phyloP scores from a whole-genome alignment of 2,888 invertebrate species.

The Geophilus truncorum region DNA sequence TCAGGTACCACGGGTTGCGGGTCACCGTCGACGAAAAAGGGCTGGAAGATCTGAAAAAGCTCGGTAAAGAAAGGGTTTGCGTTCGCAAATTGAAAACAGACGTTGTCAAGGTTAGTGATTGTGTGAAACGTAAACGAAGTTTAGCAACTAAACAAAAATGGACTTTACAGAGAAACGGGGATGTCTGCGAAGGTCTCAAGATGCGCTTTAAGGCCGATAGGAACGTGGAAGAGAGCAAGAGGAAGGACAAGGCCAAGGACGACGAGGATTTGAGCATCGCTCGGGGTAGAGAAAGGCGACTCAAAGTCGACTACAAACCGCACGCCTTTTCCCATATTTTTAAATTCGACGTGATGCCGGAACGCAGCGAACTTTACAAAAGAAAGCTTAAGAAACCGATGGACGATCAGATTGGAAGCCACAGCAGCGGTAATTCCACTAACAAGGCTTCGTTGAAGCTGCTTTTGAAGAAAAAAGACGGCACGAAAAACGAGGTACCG shows the following conservation, averaged over 20 bases:
- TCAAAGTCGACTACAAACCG: constrained; percentile 29
- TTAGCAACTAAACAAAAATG: constrained; percentile 2
- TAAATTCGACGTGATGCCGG: not conserved
- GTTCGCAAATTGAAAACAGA: not conserved
- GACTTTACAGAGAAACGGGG: not conserved
- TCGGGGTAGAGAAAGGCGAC: not conserved
- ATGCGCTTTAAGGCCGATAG: not conserved
- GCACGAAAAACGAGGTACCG: not conserved
- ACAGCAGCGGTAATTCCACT: too few species aligned
- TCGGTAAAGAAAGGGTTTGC: constrained; percentile 16
- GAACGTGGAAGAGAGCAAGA: not conserved
- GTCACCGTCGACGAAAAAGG: not conserved
- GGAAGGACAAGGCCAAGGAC: constrained; percentile 1
- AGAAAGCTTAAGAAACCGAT: not conserved
- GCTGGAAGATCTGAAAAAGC: not conserved
- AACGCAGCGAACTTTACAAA: not conserved
- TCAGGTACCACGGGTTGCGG: constrained; percentile 1
- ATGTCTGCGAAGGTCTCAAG: not conserved
- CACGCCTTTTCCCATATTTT: constrained; percentile 31
- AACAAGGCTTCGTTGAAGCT: not conserved
- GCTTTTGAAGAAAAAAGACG: constrained; percentile 4
- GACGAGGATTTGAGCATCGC: not conserved
- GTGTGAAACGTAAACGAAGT: not conserved
- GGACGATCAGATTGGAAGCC: not conserved
- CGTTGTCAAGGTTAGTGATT: not conserved